These are phyloP conservation scores for Strigamia transsilvanica DNA, from an alignment of 2,888 invertebrate genomes.

Conservation along the genomic window DNA sequence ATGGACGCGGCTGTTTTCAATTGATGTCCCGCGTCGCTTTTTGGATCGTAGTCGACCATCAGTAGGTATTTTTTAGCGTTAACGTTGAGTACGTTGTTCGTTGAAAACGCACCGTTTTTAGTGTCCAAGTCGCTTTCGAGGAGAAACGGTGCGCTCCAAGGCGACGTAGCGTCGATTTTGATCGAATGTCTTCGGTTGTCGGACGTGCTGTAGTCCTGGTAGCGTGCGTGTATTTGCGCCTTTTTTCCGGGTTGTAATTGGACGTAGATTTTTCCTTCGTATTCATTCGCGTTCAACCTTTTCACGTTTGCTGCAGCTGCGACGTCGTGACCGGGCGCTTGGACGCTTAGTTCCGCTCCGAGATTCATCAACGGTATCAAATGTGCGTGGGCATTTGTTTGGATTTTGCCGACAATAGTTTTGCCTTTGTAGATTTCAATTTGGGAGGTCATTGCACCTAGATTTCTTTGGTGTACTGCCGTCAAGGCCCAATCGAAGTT, in stretches of 20 bases:
- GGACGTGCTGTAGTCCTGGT: neutral
- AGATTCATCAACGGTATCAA: neutral
- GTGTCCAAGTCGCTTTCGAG: neutral
- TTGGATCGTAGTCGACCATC: neutral
- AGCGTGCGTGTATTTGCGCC: neutral
- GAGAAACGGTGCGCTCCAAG: neutral
- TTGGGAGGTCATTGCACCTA: slow-evolving; percentile 55
- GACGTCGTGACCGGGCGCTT: neutral
- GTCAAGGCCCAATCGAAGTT: neutral
- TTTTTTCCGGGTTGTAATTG: neutral
- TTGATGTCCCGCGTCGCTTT: neutral
- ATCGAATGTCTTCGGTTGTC: neutral
- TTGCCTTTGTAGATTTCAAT: neutral
- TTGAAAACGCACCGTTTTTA: neutral
- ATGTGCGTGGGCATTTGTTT: neutral
- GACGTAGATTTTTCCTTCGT: neutral
- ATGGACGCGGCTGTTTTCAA: neutral
- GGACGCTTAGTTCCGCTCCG: neutral
- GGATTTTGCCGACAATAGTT: neutral
- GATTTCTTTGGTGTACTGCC: neutral
- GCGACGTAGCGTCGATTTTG: neutral
- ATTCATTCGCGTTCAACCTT: neutral
- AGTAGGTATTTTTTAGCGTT: neutral
- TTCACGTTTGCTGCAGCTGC: neutral
- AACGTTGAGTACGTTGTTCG: neutral